A percentile compares a stretch with the other conserved stretches of the same genome.
Evolutionary conservation across 2,888 invertebrate species (phyloP).

Genomic region (Agrochola lychnidis): DNA sequence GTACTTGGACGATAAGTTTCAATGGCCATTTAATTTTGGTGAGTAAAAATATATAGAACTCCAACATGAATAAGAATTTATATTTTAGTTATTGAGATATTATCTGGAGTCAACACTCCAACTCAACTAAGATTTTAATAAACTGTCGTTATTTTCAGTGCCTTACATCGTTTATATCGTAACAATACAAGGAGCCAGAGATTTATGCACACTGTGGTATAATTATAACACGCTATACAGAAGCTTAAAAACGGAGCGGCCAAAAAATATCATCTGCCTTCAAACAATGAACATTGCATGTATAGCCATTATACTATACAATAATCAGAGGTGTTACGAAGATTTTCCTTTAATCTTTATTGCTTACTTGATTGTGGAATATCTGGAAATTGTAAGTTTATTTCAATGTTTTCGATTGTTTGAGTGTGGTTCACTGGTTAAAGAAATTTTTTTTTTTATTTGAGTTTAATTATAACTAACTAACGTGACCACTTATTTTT

Average conservation of each 20-base stretch:
- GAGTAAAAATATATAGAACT: constrained; percentile 53
- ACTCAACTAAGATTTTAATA: background rate
- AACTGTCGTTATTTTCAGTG: constrained; percentile 45
- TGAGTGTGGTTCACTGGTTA: background rate
- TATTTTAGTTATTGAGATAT: background rate
- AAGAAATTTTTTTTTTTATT: too few relatives aligned
- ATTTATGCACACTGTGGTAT: constrained; percentile 56
- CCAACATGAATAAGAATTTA: background rate
- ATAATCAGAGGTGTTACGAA: constrained; percentile 67
- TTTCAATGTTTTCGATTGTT: background rate
- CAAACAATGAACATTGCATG: constrained; percentile 64
- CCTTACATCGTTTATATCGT: constrained; percentile 49
- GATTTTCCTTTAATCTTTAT: constrained; percentile 76
- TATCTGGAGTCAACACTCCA: background rate
- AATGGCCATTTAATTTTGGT: constrained; percentile 69
- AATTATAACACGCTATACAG: constrained; percentile 57
- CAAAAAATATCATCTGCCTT: constrained; percentile 55
- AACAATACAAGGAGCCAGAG: constrained; percentile 38
- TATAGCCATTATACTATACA: constrained; percentile 63
- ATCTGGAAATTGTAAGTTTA: constrained; percentile 77
- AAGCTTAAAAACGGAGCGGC: constrained; percentile 27
- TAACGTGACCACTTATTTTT: too few relatives aligned
- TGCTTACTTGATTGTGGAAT: constrained; percentile 74
- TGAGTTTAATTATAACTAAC: too few relatives aligned
- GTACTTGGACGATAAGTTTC: constrained; percentile 63